Evolutionary conservation across 1,140 invertebrate species (phyloP).

Genomic region (Sogatella furcifera): DNA sequence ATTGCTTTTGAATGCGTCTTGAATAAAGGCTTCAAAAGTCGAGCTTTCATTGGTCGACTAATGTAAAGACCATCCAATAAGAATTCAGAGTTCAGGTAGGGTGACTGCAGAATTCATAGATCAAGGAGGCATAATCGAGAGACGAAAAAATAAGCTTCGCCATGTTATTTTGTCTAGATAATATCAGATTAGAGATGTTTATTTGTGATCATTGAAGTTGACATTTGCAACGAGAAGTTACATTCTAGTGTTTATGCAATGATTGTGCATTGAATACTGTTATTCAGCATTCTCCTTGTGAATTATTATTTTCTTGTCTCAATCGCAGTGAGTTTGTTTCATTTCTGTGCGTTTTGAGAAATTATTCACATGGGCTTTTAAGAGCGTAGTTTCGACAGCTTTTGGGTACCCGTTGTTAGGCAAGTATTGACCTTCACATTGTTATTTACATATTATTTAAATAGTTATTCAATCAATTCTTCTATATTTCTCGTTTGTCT

Average conservation of each 20-base stretch:
- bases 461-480: not conserved
- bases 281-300: too few relatives aligned
- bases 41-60: too few relatives aligned
- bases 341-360: not conserved
- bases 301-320: too few relatives aligned
- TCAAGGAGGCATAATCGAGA: not conserved
- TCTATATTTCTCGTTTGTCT: too few relatives aligned
- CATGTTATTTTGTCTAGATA: constrained; percentile 1
- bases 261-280: too few relatives aligned
- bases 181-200: not conserved
- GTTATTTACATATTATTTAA: not conserved
- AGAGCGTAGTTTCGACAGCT: not conserved
- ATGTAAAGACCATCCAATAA: too few relatives aligned
- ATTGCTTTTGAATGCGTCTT: too few relatives aligned
- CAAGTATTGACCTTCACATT: not conserved
- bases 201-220: too few relatives aligned
- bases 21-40: too few relatives aligned
- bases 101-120: not conserved
- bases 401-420: not conserved
- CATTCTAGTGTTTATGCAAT: too few relatives aligned
- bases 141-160: not conserved
- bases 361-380: not conserved
- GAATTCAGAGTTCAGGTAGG: too few relatives aligned
- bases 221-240: too few relatives aligned
- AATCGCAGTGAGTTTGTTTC: not conserved